Percentiles rank a stretch among this genome's conserved stretches.
phyloP scores from a whole-genome alignment of 2,113 vertebrate species.

The Haemorhous mexicanus region DNA sequence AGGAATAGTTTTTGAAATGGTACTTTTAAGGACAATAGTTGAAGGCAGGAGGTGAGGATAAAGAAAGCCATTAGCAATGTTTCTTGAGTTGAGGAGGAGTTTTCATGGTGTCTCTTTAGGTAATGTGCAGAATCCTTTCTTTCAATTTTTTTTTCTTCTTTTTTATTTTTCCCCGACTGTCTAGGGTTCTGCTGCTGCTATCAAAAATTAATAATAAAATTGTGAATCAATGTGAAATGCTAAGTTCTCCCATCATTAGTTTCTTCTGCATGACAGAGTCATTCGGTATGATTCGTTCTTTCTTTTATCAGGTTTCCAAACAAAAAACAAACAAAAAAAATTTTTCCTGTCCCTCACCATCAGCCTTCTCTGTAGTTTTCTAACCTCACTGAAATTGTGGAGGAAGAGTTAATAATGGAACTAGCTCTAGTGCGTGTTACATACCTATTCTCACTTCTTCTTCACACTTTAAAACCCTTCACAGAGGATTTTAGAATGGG shows the following conservation, averaged over 20 bases:
- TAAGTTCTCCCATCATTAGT: neutral
- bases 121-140: neutral
- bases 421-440: neutral
- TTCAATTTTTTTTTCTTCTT: neutral
- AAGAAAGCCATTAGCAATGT: neutral
- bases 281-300: neutral
- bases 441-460: slow-evolving; percentile 24
- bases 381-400: neutral
- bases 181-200: neutral
- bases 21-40: neutral
- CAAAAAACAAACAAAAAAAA: neutral
- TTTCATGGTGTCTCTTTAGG: neutral
- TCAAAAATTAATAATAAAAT: neutral
- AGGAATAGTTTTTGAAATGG: neutral
- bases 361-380: neutral
- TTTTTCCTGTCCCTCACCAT: neutral
- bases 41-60: neutral
- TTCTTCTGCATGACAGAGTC: neutral
- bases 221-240: neutral
- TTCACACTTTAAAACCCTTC: slow-evolving; percentile 39
- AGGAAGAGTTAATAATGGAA: slow-evolving; percentile 47
- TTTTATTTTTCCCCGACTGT: rapidly evolving
- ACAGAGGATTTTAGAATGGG: slow-evolving; percentile 56
- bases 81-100: neutral
- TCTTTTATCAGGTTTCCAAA: neutral